These are phyloP conservation scores for Parauchenoglanis punctatus DNA, from an alignment of 2,797 vertebrate genomes.

Conservation along the genomic window DNA sequence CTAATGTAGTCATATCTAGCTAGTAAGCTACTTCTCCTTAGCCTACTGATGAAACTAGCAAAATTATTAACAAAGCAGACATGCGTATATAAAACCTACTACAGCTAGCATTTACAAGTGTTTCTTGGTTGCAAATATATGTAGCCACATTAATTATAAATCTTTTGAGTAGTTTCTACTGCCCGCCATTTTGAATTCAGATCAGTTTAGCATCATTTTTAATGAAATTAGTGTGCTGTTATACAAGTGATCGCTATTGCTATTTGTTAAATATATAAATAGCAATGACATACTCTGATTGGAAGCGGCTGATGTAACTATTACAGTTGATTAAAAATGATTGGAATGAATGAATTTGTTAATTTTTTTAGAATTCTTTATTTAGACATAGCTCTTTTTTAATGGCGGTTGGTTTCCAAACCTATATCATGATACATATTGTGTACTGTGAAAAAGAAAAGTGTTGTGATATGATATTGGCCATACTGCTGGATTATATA, in stretches of 20 bases:
- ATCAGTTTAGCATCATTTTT: too few relatives aligned
- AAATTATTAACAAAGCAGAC: not conserved
- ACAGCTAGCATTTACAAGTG: not conserved
- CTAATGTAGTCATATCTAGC: not conserved
- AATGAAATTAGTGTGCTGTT: too few relatives aligned
- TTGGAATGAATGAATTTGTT: not conserved
- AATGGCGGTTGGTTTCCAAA: not conserved
- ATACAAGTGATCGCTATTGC: too few relatives aligned
- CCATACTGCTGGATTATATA: not conserved
- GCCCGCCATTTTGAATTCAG: too few relatives aligned
- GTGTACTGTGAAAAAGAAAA: too few relatives aligned
- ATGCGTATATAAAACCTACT: not conserved
- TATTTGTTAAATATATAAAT: not conserved
- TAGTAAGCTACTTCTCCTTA: not conserved
- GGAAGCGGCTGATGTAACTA: not conserved
- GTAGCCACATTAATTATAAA: too few relatives aligned
- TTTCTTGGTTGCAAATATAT: too few relatives aligned
- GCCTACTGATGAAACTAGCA: not conserved
- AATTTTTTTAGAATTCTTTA: not conserved
- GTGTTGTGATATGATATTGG: not conserved
- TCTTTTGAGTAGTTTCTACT: too few relatives aligned
- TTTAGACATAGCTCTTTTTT: not conserved
- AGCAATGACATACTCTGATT: not conserved
- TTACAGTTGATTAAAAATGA: not conserved
- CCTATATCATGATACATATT: not conserved